Conservation (phyloP, 2,113 vertebrate species). For the Tichodroma muraria region DNA sequence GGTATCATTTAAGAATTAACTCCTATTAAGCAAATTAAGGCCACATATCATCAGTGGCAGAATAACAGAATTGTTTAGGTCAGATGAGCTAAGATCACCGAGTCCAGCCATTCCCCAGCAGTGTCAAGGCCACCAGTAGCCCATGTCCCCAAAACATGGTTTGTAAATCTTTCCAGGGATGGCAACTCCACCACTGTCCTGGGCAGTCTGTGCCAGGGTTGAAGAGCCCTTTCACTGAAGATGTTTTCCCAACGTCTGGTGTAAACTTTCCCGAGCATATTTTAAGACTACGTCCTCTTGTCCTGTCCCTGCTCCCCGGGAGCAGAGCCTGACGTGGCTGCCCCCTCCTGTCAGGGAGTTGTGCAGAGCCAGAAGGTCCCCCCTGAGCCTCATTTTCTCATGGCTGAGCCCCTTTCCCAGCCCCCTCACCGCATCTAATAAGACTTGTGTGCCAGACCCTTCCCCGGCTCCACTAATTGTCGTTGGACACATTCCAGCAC, state of each 20-base stretch:
- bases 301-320: neutral
- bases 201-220: neutral
- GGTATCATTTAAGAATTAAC: neutral
- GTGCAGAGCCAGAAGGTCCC: neutral
- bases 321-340: neutral
- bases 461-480: neutral
- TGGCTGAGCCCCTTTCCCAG: neutral
- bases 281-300: neutral
- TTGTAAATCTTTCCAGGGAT: neutral
- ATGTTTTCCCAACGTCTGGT: neutral
- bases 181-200: neutral
- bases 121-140: neutral
- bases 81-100: neutral
- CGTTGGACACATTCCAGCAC: neutral
- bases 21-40: neutral
- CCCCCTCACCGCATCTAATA: neutral
- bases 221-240: neutral
- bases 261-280: neutral
- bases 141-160: neutral
- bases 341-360: neutral
- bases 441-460: accelerated
- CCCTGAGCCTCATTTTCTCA: too few species aligned
- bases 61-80: neutral
- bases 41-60: neutral
- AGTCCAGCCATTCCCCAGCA: neutral